phyloP scores from a whole-genome alignment of 2,113 vertebrate species.

The Barnardius zonarius region DNA sequence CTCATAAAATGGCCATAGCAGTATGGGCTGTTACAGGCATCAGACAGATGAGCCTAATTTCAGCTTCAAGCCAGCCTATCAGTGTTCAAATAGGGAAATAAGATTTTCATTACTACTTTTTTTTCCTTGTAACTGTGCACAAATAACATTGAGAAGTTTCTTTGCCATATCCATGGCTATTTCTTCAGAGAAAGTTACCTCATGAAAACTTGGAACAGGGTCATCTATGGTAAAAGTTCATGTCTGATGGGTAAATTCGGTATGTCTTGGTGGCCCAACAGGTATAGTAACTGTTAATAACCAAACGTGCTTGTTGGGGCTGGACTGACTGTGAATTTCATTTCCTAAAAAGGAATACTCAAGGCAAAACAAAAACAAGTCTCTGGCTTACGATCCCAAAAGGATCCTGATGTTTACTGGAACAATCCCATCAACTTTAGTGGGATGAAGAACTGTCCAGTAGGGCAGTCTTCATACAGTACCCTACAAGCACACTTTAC shows the following conservation, averaged over 20 bases:
- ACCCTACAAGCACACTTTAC: not conserved
- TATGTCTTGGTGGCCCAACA: not conserved
- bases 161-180: not conserved
- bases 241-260: not conserved
- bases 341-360: not conserved
- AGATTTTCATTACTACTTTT: not conserved
- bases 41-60: not conserved
- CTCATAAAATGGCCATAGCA: not conserved
- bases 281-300: not conserved
- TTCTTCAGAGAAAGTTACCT: not conserved
- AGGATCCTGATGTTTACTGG: not conserved
- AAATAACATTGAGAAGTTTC: not conserved
- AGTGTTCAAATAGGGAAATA: not conserved
- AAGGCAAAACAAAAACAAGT: not conserved
- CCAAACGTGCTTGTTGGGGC: not conserved
- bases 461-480: not conserved
- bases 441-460: not conserved
- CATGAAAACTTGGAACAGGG: not conserved
- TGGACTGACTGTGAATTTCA: not conserved
- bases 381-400: not conserved
- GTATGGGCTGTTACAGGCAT: not conserved
- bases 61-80: not conserved
- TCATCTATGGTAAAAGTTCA: not conserved
- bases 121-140: not conserved
- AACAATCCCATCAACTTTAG: not conserved